Base-by-base conservation (phyloP, 2,797 vertebrate genomes). In the Sebastes alutus region DNA sequence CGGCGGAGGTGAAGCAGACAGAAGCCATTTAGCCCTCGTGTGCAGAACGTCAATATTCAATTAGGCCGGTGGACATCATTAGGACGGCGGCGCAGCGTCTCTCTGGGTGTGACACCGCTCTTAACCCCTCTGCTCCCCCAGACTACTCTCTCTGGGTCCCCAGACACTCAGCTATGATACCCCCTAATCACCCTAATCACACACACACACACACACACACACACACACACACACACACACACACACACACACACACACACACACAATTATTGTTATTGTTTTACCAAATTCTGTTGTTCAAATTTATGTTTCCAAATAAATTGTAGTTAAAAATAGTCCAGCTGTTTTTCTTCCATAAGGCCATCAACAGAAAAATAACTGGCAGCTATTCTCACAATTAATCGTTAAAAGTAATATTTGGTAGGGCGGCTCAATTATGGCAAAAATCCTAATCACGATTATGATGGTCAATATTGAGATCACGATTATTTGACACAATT, bases 11-110 rank as follows among this genome's bases (percentile, higher is more conserved):
- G 70, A 84, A 82, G 78, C 89, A 78, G 90, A 92, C 88, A 85
- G 88, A 90, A 88, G 82, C 87, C 87, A 87, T 95, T 94, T 93
- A 93, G 93, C 82, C 92, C 79, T 73, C 11, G 12, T 76, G 76
- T 87, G 84, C 90, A 92, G 61, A 88, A 93, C 90, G 93, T 94
- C 95, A 93, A 95, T 95, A 95, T 95, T 95, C 94, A 95, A 95
- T 96, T 93, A 94, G 91, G 86, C 89, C 78, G 72, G 75, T 90
- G 90, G 93, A 94, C 90, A 91, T 94, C 91, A 92, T 94, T 92
- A 94, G 91, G 68, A 83, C 61, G 67, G 72, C 60, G 42, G 80
- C 58, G 59, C 72, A 3, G 74, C 64, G 74, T 90, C 90, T 90
- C 92, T 77, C 65, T 52, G 77, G 89, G 89, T 72, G 38, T 86